These are phyloP conservation scores for Bos javanicus DNA, from an alignment of 2,113 vertebrate genomes.

Conservation along the genomic window DNA sequence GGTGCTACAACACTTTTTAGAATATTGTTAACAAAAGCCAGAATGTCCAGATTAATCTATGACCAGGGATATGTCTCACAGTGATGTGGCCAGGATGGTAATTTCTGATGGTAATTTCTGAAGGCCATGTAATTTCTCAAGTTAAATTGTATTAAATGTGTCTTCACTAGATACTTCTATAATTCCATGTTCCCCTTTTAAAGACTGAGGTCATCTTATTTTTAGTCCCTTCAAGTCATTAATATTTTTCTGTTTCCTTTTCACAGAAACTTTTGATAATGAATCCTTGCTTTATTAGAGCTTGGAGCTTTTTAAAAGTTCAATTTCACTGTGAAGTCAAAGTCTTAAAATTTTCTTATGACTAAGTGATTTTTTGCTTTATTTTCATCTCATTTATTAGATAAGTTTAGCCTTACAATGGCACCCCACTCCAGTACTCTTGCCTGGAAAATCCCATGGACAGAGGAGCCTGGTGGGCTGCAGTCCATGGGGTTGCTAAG, in stretches of 20 bases:
- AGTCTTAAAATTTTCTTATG: conserved; percentile 47
- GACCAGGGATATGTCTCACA: not conserved
- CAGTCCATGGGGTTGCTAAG: no score
- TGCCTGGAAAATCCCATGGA: no score
- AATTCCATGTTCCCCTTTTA: conserved; percentile 17
- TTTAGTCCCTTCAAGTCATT: conserved; percentile 35
- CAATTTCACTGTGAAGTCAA: conserved; percentile 44
- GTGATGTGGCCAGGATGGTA: not conserved
- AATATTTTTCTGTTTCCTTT: conserved; percentile 43
- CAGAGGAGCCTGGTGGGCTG: no score
- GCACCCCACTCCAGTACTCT: no score
- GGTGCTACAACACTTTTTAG: not conserved
- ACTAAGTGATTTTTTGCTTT: conserved; percentile 22
- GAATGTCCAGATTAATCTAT: not conserved
- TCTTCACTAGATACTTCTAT: not conserved
- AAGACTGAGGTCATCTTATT: conserved; percentile 32
- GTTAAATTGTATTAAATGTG: not conserved
- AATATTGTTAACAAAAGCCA: not conserved
- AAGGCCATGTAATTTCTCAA: conserved; percentile 4
- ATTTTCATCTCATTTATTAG: conserved; percentile 32
- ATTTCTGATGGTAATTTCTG: conserved; percentile 1
- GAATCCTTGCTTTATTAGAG: conserved; percentile 43
- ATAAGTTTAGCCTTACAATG: not conserved
- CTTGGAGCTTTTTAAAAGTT: conserved; percentile 40
- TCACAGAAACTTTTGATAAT: conserved; percentile 43